These are phyloP conservation scores for Drosophila ogumai DNA, from an alignment of 1,140 invertebrate species.

Conservation along the genomic window DNA sequence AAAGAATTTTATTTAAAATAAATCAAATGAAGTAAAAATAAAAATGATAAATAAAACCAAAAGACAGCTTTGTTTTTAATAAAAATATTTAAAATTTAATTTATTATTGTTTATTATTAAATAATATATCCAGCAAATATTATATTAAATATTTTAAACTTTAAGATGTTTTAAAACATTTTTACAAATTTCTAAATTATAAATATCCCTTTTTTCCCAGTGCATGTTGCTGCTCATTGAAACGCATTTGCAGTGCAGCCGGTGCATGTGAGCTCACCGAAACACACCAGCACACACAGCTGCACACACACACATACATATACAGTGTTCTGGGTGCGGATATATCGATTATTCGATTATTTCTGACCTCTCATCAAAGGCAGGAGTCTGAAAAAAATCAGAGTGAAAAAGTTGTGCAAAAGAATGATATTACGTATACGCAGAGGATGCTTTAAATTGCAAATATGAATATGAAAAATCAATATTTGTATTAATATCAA, in stretches of 20 bases:
- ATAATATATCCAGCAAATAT: not conserved
- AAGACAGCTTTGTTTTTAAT: too few species aligned
- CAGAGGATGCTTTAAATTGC: not conserved
- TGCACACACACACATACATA: conserved; percentile 5
- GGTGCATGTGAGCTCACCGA: conserved; percentile 21
- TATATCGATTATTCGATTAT: conserved; percentile 50
- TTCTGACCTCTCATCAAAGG: conserved; percentile 35
- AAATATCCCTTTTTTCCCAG: not conserved
- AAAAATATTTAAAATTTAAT: too few species aligned
- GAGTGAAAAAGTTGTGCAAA: not conserved
- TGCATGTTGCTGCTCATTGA: conserved; percentile 61
- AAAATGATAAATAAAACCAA: too few species aligned
- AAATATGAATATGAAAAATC: not conserved
- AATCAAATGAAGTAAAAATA: too few species aligned
- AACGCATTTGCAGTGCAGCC: conserved; percentile 63
- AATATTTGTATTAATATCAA: too few species aligned
- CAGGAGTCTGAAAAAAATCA: not conserved
- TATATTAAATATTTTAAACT: too few species aligned
- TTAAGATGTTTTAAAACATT: not conserved
- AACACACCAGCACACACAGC: conserved; percentile 6
- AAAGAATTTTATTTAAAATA: too few species aligned
- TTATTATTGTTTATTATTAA: too few species aligned
- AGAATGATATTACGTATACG: conserved; percentile 3
- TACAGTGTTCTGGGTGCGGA: conserved; percentile 19
- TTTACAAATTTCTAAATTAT: not conserved